Evolutionary conservation across 2,888 invertebrate species (phyloP).

Genomic region (Nymphalis urticae): DNA sequence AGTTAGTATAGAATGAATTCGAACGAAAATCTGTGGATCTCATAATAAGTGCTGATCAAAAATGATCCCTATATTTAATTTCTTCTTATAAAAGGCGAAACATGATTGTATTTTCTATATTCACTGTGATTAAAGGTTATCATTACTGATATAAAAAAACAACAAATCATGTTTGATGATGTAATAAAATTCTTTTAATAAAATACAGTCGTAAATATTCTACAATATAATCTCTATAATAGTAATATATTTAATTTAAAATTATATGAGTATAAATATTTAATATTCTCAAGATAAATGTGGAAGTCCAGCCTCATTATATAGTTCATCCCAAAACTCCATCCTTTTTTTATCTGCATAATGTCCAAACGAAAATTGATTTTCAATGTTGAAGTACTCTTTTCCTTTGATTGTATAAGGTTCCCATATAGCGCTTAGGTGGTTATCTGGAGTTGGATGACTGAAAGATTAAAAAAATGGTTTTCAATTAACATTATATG

Average conservation of each 20-base stretch:
- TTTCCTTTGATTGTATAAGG: constrained; percentile 48
- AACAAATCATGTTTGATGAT: too few relatives aligned
- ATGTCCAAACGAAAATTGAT: constrained; percentile 49
- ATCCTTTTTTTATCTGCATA: constrained; percentile 56
- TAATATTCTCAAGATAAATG: not conserved
- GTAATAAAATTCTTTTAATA: not conserved
- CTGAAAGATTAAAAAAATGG: constrained; percentile 44
- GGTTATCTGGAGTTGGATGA: constrained; percentile 53
- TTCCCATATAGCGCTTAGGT: constrained; percentile 56
- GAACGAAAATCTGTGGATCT: too few relatives aligned
- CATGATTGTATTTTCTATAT: too few relatives aligned
- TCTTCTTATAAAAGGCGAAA: too few relatives aligned
- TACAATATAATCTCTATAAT: not conserved
- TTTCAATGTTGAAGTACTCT: constrained; percentile 61
- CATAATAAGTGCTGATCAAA: too few relatives aligned
- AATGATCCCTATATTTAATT: too few relatives aligned
- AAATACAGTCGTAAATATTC: not conserved
- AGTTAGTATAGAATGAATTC: too few relatives aligned
- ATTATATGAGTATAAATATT: not conserved
- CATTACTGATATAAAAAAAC: too few relatives aligned
- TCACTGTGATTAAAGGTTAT: too few relatives aligned
- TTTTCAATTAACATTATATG: not conserved
- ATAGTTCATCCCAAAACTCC: constrained; percentile 68
- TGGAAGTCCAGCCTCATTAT: constrained; percentile 51
- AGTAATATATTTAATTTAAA: not conserved